Base-by-base conservation (phyloP, 2,113 vertebrate genomes). In the Halcyon senegalensis region DNA sequence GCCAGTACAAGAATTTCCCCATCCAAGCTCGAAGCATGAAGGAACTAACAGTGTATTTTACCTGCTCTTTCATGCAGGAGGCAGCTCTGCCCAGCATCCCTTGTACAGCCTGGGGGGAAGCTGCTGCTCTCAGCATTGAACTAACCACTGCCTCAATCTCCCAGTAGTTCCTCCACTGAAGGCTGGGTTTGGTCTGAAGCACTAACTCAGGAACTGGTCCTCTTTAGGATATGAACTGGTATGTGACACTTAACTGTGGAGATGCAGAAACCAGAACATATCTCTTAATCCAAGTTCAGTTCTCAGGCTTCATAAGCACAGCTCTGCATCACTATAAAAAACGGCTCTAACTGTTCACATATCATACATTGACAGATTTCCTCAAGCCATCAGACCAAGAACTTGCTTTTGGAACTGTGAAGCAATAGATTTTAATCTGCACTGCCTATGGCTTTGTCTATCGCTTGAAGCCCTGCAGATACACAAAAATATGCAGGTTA, bases 101-200 rank as follows among this genome's bases (percentile, higher is more conserved):
- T 18, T 2, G 0, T 18, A 62, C 41, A 67, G 2, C 24, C 51
- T 1, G 0, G 8, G 12, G 41, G 33, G 16, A 30, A 68, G 43
- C 44, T 37, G 44, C 46, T 74, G 33, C 37, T 28, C 17, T 67
- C 12, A 18, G 48, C 67, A 17, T 1, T 24, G 41, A 20, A 53
- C 33, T 19, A n/a, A 28, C 31, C 13, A 13, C 4, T 9, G 44
- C 44, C 55, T 41, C 62, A 7, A 23, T 30, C 39, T n/a, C 31
- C n/a, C 75, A 6, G 18, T 3, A n/a, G 37, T 10, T 2, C 1
- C 20, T 11, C 9, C 13, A 28, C 37, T 7, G 68, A 39, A 50
- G 24, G 37, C 35, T 63, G 41, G 41, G 16, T 5, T 62, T n/a
- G 9, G 23, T 5, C 63, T 39, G 59, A 33, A 55, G 64, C 3